A percentile compares a stretch with the other conserved stretches of the same genome.
Evolutionary conservation across 2,797 vertebrate genomes (phyloP).

Genomic region (Meriones psammophilus): DNA sequence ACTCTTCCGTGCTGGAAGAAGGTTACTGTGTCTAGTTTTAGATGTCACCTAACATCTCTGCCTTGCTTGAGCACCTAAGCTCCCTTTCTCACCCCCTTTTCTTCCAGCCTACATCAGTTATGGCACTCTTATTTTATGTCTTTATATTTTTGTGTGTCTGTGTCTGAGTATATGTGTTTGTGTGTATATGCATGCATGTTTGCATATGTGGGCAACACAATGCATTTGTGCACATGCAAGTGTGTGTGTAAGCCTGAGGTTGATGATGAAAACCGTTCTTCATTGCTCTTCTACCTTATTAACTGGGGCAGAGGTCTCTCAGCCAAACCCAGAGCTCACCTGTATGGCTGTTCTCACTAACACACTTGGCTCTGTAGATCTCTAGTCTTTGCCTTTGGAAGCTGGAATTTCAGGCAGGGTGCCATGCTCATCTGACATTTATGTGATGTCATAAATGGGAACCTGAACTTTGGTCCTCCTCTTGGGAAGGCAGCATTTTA

Average conservation of each 20-base stretch:
- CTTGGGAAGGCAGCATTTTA: neutral
- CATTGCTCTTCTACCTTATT: neutral
- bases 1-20: slow-evolving; percentile 59
- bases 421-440: neutral
- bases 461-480: neutral
- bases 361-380: neutral
- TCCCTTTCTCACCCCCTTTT: neutral
- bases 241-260: neutral
- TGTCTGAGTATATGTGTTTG: neutral
- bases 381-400: neutral
- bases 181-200: neutral
- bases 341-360: neutral
- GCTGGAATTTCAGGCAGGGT: neutral
- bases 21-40: slow-evolving; percentile 73
- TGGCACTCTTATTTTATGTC: neutral
- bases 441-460: neutral
- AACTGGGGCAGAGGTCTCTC: neutral
- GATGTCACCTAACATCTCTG: slow-evolving; percentile 71
- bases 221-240: neutral
- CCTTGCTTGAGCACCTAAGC: slow-evolving; percentile 21
- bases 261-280: neutral
- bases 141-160: neutral
- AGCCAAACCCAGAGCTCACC: neutral
- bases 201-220: neutral
- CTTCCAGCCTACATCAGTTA: neutral